Evolutionary conservation across 2,888 invertebrate genomes (phyloP), one percentile per base, ranked within the genome.

Genomic region (Leuctra nigra): DNA sequence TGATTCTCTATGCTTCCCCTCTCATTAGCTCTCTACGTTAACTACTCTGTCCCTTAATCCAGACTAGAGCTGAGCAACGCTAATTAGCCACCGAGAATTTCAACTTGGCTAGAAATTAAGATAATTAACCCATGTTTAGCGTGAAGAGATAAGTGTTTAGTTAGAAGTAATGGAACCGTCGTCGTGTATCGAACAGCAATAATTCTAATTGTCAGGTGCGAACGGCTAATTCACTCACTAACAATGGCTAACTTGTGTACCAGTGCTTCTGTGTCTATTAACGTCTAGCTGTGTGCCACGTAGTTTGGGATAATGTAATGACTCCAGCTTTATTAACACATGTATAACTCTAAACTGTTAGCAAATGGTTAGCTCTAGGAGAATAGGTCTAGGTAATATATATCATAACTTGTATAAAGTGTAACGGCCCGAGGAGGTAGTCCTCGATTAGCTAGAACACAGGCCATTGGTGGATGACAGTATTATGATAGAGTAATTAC

Each of bases 121-220:
- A 11, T 44, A 44, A 22, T 44, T n/a, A n/a, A n/a, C 44, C n/a
- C 44, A 44, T 44, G 44, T 18, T 23, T 23, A 22, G 23, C 23
- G 44, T 44, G 20, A 44, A 29, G 11, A 29, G 29, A 29, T 29
- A 29, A 44, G 23, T 44, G 44, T 44, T 44, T 44, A 44, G 44
- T 14, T 23, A 13, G 18, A 44, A 23, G 20, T 44, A 44, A 44
- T 44, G 20, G 44, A 9, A 50, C 33, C 18, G 52, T 38, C 52
- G 53, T 38, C 52, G 53, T 58, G 58, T 58, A 58, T 58, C 55
- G 44, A 39, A 58, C 54, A 55, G 55, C 55, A 58, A 55, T 53
- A 58, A 58, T 46, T n/a, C n/a, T n/a, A 48, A 18, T 48, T 33
- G 50, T 35, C 50, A 11, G 11, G 50, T 35, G 50, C 35, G 33